phyloP scores from a whole-genome alignment of 2,888 invertebrate genomes.

The Odiellus spinosus region DNA sequence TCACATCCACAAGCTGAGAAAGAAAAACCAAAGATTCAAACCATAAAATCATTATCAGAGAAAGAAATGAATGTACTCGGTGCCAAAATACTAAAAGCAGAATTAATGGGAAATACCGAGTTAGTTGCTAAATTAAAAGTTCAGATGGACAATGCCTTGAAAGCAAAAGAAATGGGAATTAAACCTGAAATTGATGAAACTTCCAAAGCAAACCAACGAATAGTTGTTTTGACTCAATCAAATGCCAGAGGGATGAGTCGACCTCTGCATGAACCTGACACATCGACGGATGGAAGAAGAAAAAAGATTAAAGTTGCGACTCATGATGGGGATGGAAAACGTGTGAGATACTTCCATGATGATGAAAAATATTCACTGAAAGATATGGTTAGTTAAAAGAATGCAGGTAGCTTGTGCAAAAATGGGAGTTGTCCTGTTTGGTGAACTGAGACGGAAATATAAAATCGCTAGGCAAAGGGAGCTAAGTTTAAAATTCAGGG shows the following conservation, averaged over 20 bases:
- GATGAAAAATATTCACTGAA: constrained; percentile 73
- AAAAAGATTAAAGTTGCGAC: constrained; percentile 38
- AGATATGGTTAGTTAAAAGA: constrained; percentile 46
- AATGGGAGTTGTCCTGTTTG: too few species aligned
- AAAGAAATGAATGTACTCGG: constrained; percentile 71
- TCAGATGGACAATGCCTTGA: constrained; percentile 54
- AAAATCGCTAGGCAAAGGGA: too few species aligned
- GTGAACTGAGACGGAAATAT: too few species aligned
- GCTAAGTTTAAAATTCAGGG: too few species aligned
- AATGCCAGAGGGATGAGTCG: constrained; percentile 24
- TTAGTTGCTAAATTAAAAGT: constrained; percentile 51
- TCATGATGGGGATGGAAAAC: constrained; percentile 47
- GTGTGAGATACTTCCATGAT: constrained; percentile 69
- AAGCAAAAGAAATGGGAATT: constrained; percentile 25
- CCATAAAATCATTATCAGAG: constrained; percentile 4
- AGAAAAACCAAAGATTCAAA: too few species aligned
- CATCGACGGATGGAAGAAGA: too few species aligned
- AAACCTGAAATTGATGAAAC: not conserved
- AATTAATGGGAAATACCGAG: constrained; percentile 67
- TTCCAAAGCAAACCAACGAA: constrained; percentile 26
- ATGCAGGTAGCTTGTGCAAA: too few species aligned
- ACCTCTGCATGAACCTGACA: constrained; percentile 5
- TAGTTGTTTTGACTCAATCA: constrained; percentile 50
- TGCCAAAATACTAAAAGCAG: constrained; percentile 81
- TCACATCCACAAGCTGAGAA: too few species aligned